phyloP scores from a whole-genome alignment of 2,113 vertebrate genomes.

The Forbesichthys agassizii region DNA sequence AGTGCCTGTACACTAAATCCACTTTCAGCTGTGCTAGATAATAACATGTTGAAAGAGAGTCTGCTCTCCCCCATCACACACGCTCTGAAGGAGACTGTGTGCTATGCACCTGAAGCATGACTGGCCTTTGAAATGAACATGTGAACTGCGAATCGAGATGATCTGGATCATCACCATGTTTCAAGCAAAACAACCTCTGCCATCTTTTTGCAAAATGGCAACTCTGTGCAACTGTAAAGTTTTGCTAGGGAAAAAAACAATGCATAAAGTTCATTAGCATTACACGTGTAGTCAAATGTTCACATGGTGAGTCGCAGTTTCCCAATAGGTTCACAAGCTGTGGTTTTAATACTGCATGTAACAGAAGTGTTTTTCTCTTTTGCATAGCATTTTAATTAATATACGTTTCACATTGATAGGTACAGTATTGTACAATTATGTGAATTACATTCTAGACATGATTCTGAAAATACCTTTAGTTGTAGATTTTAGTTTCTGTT shows the following conservation, averaged over 20 bases:
- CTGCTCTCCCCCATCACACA: constrained; percentile 13
- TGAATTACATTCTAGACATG: too few species aligned
- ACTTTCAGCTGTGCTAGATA: constrained; percentile 21
- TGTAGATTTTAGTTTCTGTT: too few species aligned
- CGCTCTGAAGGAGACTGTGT: constrained; percentile 26
- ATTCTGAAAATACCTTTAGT: too few species aligned
- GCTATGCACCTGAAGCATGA: constrained; percentile 11
- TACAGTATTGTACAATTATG: too few species aligned
- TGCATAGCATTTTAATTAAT: background rate
- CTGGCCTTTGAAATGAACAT: constrained; percentile 6
- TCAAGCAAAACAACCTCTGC: background rate
- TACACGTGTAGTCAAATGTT: background rate
- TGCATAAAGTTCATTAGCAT: background rate
- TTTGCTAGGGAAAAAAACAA: background rate
- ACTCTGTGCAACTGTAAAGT: background rate
- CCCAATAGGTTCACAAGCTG: background rate
- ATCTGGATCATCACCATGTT: background rate
- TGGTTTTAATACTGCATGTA: too few species aligned
- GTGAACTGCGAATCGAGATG: background rate
- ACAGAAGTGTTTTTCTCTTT: background rate
- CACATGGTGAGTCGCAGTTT: background rate
- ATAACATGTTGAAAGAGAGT: constrained; percentile 17
- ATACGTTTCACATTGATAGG: too few species aligned
- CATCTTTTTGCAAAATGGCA: background rate
- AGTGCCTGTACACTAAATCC: constrained; percentile 32